Evolutionary conservation across 2,888 invertebrate species (phyloP), one percentile per base, ranked within the genome.

Genomic region (Spisula subtruncata): DNA sequence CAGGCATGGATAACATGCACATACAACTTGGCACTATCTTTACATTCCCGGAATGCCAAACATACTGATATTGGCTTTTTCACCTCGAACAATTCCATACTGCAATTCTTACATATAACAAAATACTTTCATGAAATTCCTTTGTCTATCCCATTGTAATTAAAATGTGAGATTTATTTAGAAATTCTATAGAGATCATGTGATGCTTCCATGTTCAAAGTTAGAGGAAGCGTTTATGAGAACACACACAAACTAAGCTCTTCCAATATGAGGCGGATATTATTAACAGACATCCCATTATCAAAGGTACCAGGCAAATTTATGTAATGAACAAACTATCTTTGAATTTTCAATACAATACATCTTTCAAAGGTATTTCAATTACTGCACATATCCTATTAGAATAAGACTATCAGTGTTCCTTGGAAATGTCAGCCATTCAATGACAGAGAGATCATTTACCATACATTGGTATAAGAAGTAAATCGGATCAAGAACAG

Each of bases 11-110:
- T 35, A 83, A 80, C 87, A 83, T 88, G 87, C 87, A 88, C 83
- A 83, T 84, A 83, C 84, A 88, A 79, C 83, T 87, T 88, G 87
- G 87, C 87, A 88, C 79, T 80, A 41, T 46, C 79, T 80, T 60
- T 29, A 60, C 83, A 88, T 88, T 83, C 80, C 80, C 84, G 80
- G 79, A 83, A 88, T 88, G 29, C 87, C 87, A 60, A 14, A n/a
- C 81, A 81, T 81, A 81, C 48, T 48, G 81, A 25, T 81, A 46
- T 25, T 51, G 81, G 81, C 41, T 81, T 32, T 81, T 81, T 48
- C n/a, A 51, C 81, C 81, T 14, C 1, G 20, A 51, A 46, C 81
- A 81, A 46, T 35, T 75, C 75, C 14, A 66, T n/a, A n/a, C 60
- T 66, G 60, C 60, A 66, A n/a, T 25, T 66, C 25, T 66, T 66